phyloP scores from a whole-genome alignment of 2,113 vertebrate species.

The Embiotoca jacksoni region DNA sequence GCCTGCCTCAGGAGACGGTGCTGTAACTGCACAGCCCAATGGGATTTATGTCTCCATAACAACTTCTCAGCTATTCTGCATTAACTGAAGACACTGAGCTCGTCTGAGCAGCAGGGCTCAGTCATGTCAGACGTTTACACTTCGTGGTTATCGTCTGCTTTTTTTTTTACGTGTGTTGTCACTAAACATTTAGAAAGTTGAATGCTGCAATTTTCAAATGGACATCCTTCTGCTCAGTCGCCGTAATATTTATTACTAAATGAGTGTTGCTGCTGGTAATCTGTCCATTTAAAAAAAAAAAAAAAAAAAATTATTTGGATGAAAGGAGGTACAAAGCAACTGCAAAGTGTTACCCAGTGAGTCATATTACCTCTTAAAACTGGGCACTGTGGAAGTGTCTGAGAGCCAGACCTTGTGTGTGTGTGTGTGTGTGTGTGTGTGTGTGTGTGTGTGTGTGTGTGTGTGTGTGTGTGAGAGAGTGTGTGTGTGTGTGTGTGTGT shows the following conservation, averaged over 20 bases:
- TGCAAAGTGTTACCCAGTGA: constrained; percentile 59
- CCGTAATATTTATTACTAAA: constrained; percentile 35
- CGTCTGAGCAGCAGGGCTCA: constrained; percentile 32
- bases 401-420: constrained; percentile 42
- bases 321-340: constrained; percentile 40
- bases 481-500: constrained; percentile 27
- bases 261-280: constrained; percentile 27
- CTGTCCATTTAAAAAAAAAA: not conserved
- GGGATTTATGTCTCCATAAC: constrained; percentile 84
- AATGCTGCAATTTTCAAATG: not conserved
- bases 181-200: constrained; percentile 8
- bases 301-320: constrained; percentile 3
- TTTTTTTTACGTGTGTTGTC: not conserved
- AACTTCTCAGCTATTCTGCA: constrained; percentile 80
- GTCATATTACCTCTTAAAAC: constrained; percentile 66
- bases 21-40: constrained; percentile 72
- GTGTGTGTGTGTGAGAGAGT: constrained; percentile 47
- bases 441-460: constrained; percentile 28
- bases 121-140: constrained; percentile 34
- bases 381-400: constrained; percentile 44
- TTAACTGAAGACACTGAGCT: constrained; percentile 60
- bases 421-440: constrained; percentile 28
- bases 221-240: constrained; percentile 6
- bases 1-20: constrained; percentile 74
- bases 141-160: constrained; percentile 6